Percentiles rank a stretch among this genome's conserved stretches.
These are phyloP conservation scores for Parambassis ranga DNA, from an alignment of 2,797 vertebrate species.

Conservation along the genomic window DNA sequence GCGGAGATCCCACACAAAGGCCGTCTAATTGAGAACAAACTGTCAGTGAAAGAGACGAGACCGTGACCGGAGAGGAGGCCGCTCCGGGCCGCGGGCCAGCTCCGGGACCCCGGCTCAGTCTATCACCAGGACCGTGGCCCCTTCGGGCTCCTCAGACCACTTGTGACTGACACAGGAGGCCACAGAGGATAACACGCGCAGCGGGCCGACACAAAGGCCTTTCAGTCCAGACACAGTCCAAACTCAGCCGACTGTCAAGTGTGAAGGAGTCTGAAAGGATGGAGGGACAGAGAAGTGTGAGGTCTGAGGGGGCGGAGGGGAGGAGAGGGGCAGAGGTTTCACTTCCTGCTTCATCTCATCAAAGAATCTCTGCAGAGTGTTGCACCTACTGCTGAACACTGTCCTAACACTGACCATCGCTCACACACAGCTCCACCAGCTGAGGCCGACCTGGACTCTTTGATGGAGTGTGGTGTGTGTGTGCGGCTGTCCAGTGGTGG, in stretches of 20 bases:
- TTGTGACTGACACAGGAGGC: slow-evolving; percentile 71
- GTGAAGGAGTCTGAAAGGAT: slow-evolving; percentile 44
- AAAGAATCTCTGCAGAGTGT: too few relatives aligned
- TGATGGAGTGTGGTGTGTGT: too few relatives aligned
- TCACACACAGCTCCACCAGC: too few relatives aligned
- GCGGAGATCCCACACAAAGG: slow-evolving; percentile 66
- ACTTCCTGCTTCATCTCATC: too few relatives aligned
- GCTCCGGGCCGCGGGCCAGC: slow-evolving; percentile 40
- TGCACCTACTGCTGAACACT: too few relatives aligned
- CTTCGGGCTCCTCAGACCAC: slow-evolving; percentile 25
- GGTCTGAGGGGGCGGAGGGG: slow-evolving; percentile 21
- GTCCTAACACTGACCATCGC: too few relatives aligned
- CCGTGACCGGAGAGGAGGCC: slow-evolving; percentile 67
- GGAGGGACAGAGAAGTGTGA: slow-evolving; percentile 49
- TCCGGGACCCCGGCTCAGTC: slow-evolving; percentile 21
- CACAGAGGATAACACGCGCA: slow-evolving; percentile 68
- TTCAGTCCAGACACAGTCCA: slow-evolving; percentile 59
- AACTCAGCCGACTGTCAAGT: slow-evolving; percentile 70
- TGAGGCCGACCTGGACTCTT: too few relatives aligned
- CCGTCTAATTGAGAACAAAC: slow-evolving; percentile 83
- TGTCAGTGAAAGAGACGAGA: slow-evolving; percentile 77
- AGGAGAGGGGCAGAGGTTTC: neutral
- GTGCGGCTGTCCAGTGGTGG: too few relatives aligned
- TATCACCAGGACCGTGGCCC: slow-evolving; percentile 12
- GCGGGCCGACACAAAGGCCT: slow-evolving; percentile 65